Evolutionary conservation across 2,113 vertebrate species (phyloP), one percentile per base, ranked within the genome.

Genomic region (Mustela lutreola): DNA sequence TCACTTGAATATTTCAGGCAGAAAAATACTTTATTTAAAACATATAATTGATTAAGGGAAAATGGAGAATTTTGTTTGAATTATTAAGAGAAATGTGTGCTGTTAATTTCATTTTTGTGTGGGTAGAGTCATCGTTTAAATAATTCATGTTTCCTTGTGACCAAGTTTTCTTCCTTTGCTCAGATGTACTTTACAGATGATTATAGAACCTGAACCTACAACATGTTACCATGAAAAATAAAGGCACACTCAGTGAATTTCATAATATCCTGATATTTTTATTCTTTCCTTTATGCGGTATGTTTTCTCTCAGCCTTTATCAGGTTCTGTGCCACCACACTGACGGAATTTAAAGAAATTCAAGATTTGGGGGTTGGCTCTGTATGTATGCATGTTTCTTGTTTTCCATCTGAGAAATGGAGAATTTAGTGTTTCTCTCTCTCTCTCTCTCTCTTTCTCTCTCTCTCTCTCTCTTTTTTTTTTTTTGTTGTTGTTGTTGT

Each of bases 131-230:
- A 75, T 65, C 56, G 12, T 94, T 83, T 98, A 93, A 98, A 97
- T 97, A 96, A 97, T 97, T 97, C 26, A 97, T 96, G 48, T 88
- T 58, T 93, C 53, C 89, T 96, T 92, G 63, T 82, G 93, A 96
- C 78, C 70, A 87, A 76, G 19, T 89, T 96, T 94, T 94, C 53
- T 83, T 26, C 60, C 42, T 94, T 95, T 78, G 22, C 65, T 91
- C 88, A 5, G 81, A 80, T 90, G 90, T 75, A 86, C 76, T 97
- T 79, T 96, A 94, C 45, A 91, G 87, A 42, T 71, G 81, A 88
- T 88, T 56, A 85, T 31, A 85, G 87, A 92, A 91, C 90, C 76
- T 7, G 33, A 79, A 36, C 10, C 22, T 93, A 28, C 0, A 88
- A 62, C 33, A 75, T 0, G 0, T 88, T 75, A 19, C 16, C 58